These are phyloP conservation scores for Sebastes schlegelii DNA, from an alignment of 2,113 vertebrate genomes.

Conservation along the genomic window DNA sequence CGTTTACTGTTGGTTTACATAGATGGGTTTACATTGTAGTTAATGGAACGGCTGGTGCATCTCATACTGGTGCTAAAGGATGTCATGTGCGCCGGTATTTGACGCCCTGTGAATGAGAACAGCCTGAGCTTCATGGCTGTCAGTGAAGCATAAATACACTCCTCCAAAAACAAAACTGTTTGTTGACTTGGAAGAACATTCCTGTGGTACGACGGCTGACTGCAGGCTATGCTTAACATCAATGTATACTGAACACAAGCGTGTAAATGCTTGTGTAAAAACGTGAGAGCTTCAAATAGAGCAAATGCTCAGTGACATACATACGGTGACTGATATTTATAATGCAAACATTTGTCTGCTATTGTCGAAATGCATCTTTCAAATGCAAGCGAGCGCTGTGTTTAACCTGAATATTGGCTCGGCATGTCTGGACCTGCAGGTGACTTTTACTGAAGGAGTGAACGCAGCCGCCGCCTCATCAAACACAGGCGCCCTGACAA, in stretches of 20 bases:
- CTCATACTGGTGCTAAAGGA: too few species aligned
- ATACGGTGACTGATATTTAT: not conserved
- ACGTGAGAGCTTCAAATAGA: conserved; percentile 1
- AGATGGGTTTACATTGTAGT: too few species aligned
- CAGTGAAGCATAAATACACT: not conserved
- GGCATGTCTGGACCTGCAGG: conserved; percentile 55
- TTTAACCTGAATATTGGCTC: conserved; percentile 37
- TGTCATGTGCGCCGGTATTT: too few species aligned
- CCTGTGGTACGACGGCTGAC: not conserved
- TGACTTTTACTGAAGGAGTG: conserved; percentile 22
- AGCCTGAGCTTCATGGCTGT: not conserved
- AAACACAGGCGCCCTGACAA: not conserved
- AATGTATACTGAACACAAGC: not conserved
- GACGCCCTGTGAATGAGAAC: too few species aligned
- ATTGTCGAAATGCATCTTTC: conserved; percentile 25
- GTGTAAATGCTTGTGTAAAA: not conserved
- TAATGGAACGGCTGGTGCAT: too few species aligned
- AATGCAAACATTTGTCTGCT: not conserved
- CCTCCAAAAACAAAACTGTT: not conserved
- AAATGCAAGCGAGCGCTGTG: not conserved
- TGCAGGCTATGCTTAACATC: not conserved
- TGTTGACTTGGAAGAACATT: not conserved
- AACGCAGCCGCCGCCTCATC: not conserved
- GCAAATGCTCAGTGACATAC: conserved; percentile 2
- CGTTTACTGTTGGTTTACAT: too few species aligned